Base-by-base conservation (phyloP, 2,888 invertebrate genomes). In the Ophion ellenae region DNA sequence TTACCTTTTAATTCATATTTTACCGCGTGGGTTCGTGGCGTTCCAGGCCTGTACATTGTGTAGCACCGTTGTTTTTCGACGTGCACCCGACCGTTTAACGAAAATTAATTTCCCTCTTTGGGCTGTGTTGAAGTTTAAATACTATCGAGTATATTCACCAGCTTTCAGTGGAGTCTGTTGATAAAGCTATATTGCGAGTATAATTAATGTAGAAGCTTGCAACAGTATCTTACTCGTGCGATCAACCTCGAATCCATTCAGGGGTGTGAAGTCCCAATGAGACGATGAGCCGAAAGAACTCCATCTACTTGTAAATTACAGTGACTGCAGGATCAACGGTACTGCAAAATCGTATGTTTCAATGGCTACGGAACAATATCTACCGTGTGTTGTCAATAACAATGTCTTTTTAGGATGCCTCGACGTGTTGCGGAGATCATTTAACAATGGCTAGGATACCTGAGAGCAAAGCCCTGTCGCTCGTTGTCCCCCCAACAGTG, bases 391-490 rank as follows among this genome's bases (percentile, higher is more conserved):
- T 59, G 74, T 74, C 59, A 17, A 10, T 17, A 40, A 63, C 63
- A 36, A 66, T 66, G 5, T 85, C 70, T 59, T 90, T 87, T 28
- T 84, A 90, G 90, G 81, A 91, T 90, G 90, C 89, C 87, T 85
- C 84, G 85, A 87, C 86, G 87, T 80, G 45, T 80, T 71, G 17
- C 67, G 79, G 75, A 84, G 81, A 87, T 83, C 86, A 79, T 81
- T 85, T 79, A 88, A 89, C 89, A 87, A 92, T 91, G 91, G 91
- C 89, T 89, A 83, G 88, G 86, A 81, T 88, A 90, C 85, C 81
- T 87, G 88, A 88, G 83, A 85, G 85, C 76, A 87, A 86, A 84
- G 87, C 85, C 84, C 88, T 85, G 85, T 86, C 86, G 86, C 89
- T 88, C 87, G 85, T 74, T 61, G 78, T 76, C 67, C 45, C 7